Percentiles rank a stretch among this genome's conserved stretches.
These are phyloP conservation scores for Halotydeus destructor DNA, from an alignment of 1,140 invertebrate species.

Conservation along the genomic window DNA sequence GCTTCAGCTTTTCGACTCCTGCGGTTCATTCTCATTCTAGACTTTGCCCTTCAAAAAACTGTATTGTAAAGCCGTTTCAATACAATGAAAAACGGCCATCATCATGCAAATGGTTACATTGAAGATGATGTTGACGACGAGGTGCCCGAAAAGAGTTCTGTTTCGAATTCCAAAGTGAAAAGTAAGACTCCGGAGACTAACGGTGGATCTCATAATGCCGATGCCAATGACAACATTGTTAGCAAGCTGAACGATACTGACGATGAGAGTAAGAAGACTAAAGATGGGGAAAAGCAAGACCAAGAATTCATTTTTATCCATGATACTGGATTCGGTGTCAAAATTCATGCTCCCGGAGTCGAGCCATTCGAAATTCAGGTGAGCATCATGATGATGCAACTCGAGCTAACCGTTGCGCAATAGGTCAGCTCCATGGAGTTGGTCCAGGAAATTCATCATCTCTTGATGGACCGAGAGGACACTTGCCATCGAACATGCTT, in stretches of 20 bases:
- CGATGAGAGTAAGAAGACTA: constrained; percentile 2
- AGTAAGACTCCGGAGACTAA: not conserved
- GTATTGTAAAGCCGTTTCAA: too few species aligned
- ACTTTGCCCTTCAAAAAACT: too few species aligned
- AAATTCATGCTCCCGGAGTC: constrained; percentile 65
- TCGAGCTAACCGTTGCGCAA: constrained; percentile 10
- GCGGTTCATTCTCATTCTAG: not conserved
- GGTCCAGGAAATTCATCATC: constrained; percentile 94
- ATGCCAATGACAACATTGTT: not conserved
- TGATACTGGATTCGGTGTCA: constrained; percentile 69
- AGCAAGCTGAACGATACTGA: constrained; percentile 3
- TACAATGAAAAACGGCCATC: too few species aligned
- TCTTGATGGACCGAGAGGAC: constrained; percentile 91
- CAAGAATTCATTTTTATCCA: constrained; percentile 58
- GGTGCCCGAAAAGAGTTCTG: too few species aligned
- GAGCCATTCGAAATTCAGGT: constrained; percentile 81
- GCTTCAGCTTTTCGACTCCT: not conserved
- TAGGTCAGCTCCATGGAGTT: constrained; percentile 90
- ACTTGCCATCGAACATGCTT: constrained; percentile 96
- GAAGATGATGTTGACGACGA: constrained; percentile 14
- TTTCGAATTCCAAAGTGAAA: too few species aligned
- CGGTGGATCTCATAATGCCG: not conserved
- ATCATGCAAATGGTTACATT: constrained; percentile 10
- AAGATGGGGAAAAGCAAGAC: constrained; percentile 10
- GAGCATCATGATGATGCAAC: constrained; percentile 15